Evolutionary conservation across 1,140 invertebrate species (phyloP), one percentile per base, ranked within the genome.

Genomic region (Papilio machaon): DNA sequence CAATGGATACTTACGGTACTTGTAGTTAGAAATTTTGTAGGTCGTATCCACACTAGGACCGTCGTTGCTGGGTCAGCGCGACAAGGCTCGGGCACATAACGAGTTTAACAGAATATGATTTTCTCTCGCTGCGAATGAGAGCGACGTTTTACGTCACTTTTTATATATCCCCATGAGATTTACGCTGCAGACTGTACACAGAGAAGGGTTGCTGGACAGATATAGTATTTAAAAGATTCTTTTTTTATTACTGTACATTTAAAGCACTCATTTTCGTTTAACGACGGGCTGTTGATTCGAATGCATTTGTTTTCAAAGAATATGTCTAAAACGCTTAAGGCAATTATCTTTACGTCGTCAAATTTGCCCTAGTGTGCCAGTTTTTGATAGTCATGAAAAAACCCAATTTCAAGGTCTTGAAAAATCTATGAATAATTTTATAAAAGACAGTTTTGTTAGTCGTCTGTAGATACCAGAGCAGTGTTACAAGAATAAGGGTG

Each of bases 61-160:
- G 75, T 54, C 84, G 73, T 43, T 92, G 92, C 92, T 88, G 85
- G 92, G 92, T 94, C 92, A 94, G 92, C 92, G 87, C 91, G 82
- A 91, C 89, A 87, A 92, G 92, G 87, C 91, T 89, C 89, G 92
- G 91, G 88, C 91, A 90, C 90, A 85, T 94, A 94, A 94, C 92
- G 91, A 94, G 88, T 94, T 94, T 94, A 94, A 89, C 92, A 92
- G 91, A 94, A 94, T 94, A 94, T 94, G 92, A 93, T 93, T 94
- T 91, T 89, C 89, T 82, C 88, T 87, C 89, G 83, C 84, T 86
- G 86, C 75, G 88, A 89, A 90, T 88, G 88, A 90, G 89, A 89
- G 88, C 82, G 89, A 88, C 90, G 89, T 91, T 92, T 94, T 93
- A 92, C 88, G 87, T 85, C 91, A 85, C 89, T 92, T 91, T 92